phyloP scores from a whole-genome alignment of 2,888 invertebrate species.

The Ditylenchus weischeri region DNA sequence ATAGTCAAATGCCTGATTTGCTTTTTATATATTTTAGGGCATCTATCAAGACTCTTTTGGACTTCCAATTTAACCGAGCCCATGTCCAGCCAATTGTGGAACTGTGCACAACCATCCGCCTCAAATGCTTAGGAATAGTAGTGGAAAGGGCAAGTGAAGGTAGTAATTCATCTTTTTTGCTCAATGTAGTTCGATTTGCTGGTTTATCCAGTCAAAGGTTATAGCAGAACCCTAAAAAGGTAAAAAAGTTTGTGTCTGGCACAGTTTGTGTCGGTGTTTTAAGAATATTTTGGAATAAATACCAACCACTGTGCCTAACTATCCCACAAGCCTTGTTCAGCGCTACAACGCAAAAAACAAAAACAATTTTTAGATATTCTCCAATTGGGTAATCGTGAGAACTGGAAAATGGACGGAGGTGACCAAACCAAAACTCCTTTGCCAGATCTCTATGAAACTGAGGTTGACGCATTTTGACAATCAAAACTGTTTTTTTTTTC shows the following conservation, averaged over 20 bases:
- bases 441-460: slow-evolving; percentile 56
- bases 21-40: slow-evolving; percentile 30
- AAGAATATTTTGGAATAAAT: background rate
- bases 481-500: background rate
- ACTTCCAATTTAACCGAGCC: slow-evolving; percentile 40
- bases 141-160: slow-evolving; percentile 43
- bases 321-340: no score
- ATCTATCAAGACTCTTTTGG: slow-evolving; percentile 47
- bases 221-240: background rate
- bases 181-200: background rate
- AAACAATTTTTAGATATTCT: slow-evolving; percentile 35
- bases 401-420: slow-evolving; percentile 51
- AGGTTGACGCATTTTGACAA: slow-evolving; percentile 30
- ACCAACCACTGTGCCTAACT: no score
- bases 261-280: background rate
- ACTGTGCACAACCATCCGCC: slow-evolving; percentile 52
- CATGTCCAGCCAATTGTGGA: slow-evolving; percentile 55
- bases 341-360: no score
- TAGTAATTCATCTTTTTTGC: background rate
- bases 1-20: slow-evolving; percentile 2
- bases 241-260: background rate
- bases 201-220: background rate
- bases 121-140: slow-evolving; percentile 48
- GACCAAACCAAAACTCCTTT: slow-evolving; percentile 49
- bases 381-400: slow-evolving; percentile 47